These are phyloP conservation scores for Erebia epiphron DNA, from an alignment of 2,888 invertebrate species.

Conservation along the genomic window DNA sequence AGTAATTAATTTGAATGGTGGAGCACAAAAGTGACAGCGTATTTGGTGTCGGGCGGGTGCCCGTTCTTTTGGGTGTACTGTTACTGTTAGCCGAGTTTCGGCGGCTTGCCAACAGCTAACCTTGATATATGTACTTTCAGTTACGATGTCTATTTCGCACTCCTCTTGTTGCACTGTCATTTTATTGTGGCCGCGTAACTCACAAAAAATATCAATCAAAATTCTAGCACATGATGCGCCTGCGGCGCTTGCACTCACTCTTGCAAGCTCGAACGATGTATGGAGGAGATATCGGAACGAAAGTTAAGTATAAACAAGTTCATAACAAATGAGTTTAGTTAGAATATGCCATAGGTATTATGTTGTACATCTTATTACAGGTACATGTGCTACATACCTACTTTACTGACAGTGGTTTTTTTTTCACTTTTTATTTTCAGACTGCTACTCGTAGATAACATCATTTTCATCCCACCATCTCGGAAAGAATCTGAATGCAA, in stretches of 20 bases:
- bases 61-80: conserved; percentile 68
- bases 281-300: conserved; percentile 21
- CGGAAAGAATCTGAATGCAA: no score
- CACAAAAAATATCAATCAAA: conserved; percentile 83
- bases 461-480: no score
- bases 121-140: conserved; percentile 80
- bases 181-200: conserved; percentile 80
- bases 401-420: no score
- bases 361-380: no score
- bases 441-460: no score
- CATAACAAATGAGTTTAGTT: not conserved
- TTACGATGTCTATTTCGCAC: conserved; percentile 79
- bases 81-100: conserved; percentile 79
- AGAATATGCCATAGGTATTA: no score
- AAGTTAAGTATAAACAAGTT: conserved; percentile 20
- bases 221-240: conserved; percentile 82
- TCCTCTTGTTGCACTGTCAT: conserved; percentile 80
- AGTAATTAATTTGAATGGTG: conserved; percentile 72
- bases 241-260: conserved; percentile 66
- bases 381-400: no score
- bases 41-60: conserved; percentile 60
- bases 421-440: no score
- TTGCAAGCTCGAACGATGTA: conserved; percentile 47
- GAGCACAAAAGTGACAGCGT: conserved; percentile 66
- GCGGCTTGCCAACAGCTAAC: conserved; percentile 72